Evolutionary conservation across 1,140 invertebrate genomes (phyloP).

Genomic region (Drosophila athabasca): DNA sequence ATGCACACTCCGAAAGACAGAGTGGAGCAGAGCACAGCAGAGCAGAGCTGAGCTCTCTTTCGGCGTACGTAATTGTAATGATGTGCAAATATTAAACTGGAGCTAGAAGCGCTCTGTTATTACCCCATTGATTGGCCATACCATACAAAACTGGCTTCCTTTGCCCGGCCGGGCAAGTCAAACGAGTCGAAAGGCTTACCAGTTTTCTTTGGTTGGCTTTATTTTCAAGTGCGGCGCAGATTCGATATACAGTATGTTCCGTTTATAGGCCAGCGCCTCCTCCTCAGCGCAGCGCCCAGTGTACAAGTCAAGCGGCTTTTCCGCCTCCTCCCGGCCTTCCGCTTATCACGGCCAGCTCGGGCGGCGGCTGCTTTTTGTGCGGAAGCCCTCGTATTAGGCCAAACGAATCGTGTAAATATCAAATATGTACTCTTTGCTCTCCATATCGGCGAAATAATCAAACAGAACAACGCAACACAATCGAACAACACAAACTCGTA

Average conservation of each 20-base stretch:
- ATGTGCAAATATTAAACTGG: constrained; percentile 67
- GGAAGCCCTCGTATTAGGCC: constrained; percentile 65
- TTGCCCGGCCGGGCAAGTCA: constrained; percentile 14
- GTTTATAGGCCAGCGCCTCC: constrained; percentile 56
- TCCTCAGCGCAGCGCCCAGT: constrained; percentile 26
- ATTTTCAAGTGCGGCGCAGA: constrained; percentile 31
- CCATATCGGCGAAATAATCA: constrained; percentile 64
- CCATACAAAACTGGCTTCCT: constrained; percentile 53
- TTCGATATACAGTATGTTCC: constrained; percentile 43
- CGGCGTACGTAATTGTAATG: constrained; percentile 60
- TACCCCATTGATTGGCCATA: constrained; percentile 48
- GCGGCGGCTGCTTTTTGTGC: constrained; percentile 19
- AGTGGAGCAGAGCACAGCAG: too few species aligned
- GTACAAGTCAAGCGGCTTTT: constrained; percentile 69
- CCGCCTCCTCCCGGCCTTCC: constrained; percentile 20
- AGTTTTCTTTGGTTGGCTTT: constrained; percentile 45
- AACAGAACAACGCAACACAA: constrained; percentile 40
- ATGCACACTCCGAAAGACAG: constrained; percentile 25
- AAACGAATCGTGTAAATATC: constrained; percentile 57
- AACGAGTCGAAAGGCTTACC: constrained; percentile 39
- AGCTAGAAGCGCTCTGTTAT: constrained; percentile 32
- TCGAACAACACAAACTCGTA: constrained; percentile 43
- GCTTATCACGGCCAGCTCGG: constrained; percentile 53
- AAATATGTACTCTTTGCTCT: constrained; percentile 47
- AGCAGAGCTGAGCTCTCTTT: constrained; percentile 8